phyloP scores from a whole-genome alignment of 2,113 vertebrate species.

The Pipra filicauda region DNA sequence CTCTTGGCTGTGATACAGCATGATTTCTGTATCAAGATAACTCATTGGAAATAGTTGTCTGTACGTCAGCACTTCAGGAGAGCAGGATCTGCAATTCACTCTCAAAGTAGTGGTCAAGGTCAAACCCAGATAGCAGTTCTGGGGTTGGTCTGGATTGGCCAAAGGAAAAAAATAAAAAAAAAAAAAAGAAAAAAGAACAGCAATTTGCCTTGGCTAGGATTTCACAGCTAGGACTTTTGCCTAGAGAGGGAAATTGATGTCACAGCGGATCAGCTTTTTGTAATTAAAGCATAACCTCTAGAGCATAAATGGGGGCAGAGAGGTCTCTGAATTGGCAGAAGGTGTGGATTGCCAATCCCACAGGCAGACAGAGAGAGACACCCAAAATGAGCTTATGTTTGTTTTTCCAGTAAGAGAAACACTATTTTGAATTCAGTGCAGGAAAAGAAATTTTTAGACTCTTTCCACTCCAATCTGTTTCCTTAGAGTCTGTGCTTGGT shows the following conservation, averaged over 20 bases:
- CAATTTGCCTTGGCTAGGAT: background rate
- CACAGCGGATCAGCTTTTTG: constrained; percentile 1
- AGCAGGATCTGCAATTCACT: background rate
- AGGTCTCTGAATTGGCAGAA: background rate
- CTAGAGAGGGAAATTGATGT: constrained; percentile 14
- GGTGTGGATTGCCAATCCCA: background rate
- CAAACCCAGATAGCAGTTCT: background rate
- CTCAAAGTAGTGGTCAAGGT: constrained; percentile 25
- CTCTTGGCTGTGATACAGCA: constrained; percentile 13
- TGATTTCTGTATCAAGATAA: constrained; percentile 25
- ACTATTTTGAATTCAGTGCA: constrained; percentile 53
- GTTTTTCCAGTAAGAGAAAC: constrained; percentile 51
- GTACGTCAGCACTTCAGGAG: constrained; percentile 24
- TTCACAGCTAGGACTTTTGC: constrained; percentile 34
- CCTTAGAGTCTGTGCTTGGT: background rate
- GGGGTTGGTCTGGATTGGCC: background rate
- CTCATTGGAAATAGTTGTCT: constrained; percentile 20
- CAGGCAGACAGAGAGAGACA: constrained; percentile 35
- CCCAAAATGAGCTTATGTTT: constrained; percentile 49
- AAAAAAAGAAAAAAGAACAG: background rate
- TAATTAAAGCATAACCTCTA: constrained; percentile 11
- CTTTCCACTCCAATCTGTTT: background rate
- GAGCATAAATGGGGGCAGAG: background rate
- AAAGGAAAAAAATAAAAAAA: background rate
- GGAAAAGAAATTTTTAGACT: constrained; percentile 56